Evolutionary conservation across 92 coral and sea anemone species (phyloP).

Genomic region (Epizoanthus ramosus): DNA sequence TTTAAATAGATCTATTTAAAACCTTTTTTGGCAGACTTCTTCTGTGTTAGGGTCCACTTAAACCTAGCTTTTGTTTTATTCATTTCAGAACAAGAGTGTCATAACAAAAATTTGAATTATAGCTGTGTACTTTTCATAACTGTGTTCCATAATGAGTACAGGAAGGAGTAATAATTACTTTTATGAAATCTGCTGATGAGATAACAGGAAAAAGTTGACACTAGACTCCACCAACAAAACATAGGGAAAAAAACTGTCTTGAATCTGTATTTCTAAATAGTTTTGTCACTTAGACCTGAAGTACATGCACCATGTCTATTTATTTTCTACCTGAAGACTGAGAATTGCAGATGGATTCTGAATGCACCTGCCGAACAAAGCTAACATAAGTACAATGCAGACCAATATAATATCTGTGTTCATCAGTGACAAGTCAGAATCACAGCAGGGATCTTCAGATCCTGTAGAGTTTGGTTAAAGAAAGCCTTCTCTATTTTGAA

Average conservation of each 20-base stretch:
- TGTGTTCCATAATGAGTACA: constrained; percentile 18
- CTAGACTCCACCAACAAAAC: not conserved
- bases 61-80: constrained; percentile 10
- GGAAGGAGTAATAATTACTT: constrained; percentile 27
- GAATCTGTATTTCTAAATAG: not conserved
- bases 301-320: not conserved
- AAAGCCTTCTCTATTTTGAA: not conserved
- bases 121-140: constrained; percentile 16
- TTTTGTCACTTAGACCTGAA: not conserved
- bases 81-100: constrained; percentile 19
- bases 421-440: constrained; percentile 16
- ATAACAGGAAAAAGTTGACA: not conserved
- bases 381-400: constrained; percentile 13
- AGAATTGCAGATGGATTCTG: constrained; percentile 13
- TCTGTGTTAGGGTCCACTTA: not conserved
- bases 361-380: constrained; percentile 35
- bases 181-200: constrained; percentile 15
- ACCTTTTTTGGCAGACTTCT: not conserved
- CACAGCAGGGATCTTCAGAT: constrained; percentile 29
- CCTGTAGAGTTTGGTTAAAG: constrained; percentile 2
- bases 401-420: constrained; percentile 23
- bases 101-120: constrained; percentile 16
- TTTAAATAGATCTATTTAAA: not conserved
- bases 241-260: not conserved
- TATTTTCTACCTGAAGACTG: not conserved